Base-by-base conservation (phyloP, 2,888 invertebrate species). In the Schizotus pectinicornis region DNA sequence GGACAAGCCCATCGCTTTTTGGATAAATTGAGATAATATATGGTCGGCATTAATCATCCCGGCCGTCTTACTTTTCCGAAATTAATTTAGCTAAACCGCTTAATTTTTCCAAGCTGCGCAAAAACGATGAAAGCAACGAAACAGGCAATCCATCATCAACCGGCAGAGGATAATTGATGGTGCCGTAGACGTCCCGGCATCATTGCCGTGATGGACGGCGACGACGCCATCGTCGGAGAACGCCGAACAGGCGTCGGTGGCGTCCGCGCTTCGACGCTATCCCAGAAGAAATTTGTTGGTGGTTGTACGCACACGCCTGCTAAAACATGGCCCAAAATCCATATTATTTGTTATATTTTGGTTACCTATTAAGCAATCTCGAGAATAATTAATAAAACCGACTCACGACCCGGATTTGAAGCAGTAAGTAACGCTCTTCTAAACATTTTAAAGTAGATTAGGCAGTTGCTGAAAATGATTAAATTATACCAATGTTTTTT, bases 251-350 rank as follows among this genome's bases (percentile, higher is more conserved):
- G 47, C 59, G 59, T 59, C 59, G 59, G 39, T 39, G 37, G 59
- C 59, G 55, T 59, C 51, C 55, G 55, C 31, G 33, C 9, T 22
- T 39, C 47, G 55, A 59, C 55, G 59, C 59, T 59, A 43, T 59
- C 59, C 50, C 54, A 55, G 55, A 59, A 41, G 59, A 59, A 43
- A 55, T 37, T 54, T 56, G 51, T 51, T 51, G 59, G 55, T 56
- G 55, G 51, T 56, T 59, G 55, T 59, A 59, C 47, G 61, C 57
- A 61, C 56, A 62, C 57, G 64, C 60, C 59, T 61, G 59, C 34
- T n/a, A 49, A 61, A 47, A 61, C 53, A 61, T 63, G 63, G 59
- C 59, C 37, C 54, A 56, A 42, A 47, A 59, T 59, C 55, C 48
- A 55, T 55, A 51, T 56, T 51, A 59, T 59, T 51, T 52, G 42